Evolutionary conservation across 2,888 invertebrate species (phyloP), one percentile per base, ranked within the genome.

Genomic region (Stomorhina lunata): DNA sequence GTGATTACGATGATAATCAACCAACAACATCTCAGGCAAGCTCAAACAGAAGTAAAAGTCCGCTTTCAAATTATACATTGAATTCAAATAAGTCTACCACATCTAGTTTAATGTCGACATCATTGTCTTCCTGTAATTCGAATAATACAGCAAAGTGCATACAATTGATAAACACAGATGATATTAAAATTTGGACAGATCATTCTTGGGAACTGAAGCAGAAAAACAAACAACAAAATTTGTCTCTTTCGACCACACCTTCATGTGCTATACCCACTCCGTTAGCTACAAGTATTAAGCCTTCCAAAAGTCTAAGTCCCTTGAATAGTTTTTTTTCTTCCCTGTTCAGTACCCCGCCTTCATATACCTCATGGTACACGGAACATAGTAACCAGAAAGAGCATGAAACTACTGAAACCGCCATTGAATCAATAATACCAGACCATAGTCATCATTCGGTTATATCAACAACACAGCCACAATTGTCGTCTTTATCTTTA

Each of bases 181-280:
- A 91, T 81, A 91, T 91, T 17, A 90, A 91, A 85, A 91, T 91
- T 69, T 89, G 91, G 88, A 89, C 89, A n/a, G 91, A 91, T 84
- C 88, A 88, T 57, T 84, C 81, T 29, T 85, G 83, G 68, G 85
- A 84, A 55, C 69, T 73, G 7, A 71, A 79, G 43, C 69, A 71
- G 12, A 73, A 69, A 84, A 81, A 20, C 15, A 73, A 65, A 12
- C 73, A 61, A 17, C 40, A 63, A 3, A 37, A 65, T 20, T 17
- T 43, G 7, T 61, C 69, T n/a, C 69, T 50, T 17, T 29, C 65
- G 9, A 12, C 82, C 4, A 40, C 80, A n/a, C 61, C 82, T 1
- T 75, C 20, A 0, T 71, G 71, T 69, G 40, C 57, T 59, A 79
- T 81, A 84, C 27, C 80, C 59, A 0, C 55, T 25, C 29, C 53